Evolutionary conservation across 2,113 vertebrate genomes (phyloP), one percentile per base, ranked within the genome.

Genomic region (Fulmarus glacialis): DNA sequence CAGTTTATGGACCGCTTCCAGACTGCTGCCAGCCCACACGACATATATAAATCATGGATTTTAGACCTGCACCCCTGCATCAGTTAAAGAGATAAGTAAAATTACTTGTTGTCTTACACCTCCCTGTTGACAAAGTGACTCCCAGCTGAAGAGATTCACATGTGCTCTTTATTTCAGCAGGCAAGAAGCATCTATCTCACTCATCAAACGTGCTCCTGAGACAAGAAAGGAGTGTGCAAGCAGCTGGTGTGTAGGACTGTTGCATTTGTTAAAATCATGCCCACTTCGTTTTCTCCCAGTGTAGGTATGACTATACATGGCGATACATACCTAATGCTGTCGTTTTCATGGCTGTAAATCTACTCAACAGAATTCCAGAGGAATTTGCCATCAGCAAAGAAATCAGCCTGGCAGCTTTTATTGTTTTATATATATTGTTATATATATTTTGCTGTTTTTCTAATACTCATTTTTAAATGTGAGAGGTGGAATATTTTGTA

Each of bases 181-280:
- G 93, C 21, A 59, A 85, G 71, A 86, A 90, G 42, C 58, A 97
- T 90, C 63, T 67, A 82, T 91, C 74, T 92, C 20, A 3, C 58
- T 80, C 79, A 70, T 92, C 79, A 92, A 88, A 94, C 22, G 42
- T 78, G 82, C 55, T 94, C 38, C 50, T 50, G 47, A 89, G 82
- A 81, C 79, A 90, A 96, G 92, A 82, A 80, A 86, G 82, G 71
- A 94, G 90, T 15, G 85, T 83, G 79, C 85, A 95, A 90, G 75
- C 95, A 97, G 96, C 82, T 97, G 96, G 90, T 97, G 96, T 96
- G 96, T 96, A 93, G 96, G 96, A 97, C 85, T 97, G 90, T n/a
- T 89, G 68, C 79, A 95, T 96, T 96, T 95, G 90, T 94, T 90
- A 93, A 92, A 93, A 72, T 70, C 50, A 66, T 83, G 75, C 96